These are phyloP conservation scores for Haemorhous mexicanus DNA, from an alignment of 2,113 vertebrate genomes.

Conservation along the genomic window DNA sequence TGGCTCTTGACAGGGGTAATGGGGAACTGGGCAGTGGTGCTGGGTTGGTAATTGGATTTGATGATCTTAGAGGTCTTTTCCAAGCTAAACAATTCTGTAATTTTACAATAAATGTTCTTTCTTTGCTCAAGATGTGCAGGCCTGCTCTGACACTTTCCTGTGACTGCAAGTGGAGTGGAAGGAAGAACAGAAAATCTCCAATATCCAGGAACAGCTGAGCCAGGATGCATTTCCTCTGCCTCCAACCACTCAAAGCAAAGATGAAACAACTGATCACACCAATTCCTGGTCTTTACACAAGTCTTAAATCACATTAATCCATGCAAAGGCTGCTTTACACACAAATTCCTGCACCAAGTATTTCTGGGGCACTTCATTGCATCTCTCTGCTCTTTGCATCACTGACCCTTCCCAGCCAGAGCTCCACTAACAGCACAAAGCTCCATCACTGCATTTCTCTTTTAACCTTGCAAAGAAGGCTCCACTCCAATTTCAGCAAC, in stretches of 20 bases:
- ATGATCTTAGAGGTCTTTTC: background rate
- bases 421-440: background rate
- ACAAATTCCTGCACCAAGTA: background rate
- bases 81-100: background rate
- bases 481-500: background rate
- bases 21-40: background rate
- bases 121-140: background rate
- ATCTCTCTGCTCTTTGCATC: background rate
- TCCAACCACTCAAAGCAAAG: background rate
- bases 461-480: background rate
- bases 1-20: background rate
- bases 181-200: background rate
- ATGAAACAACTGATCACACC: background rate
- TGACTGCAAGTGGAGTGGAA: background rate
- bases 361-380: background rate
- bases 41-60: background rate
- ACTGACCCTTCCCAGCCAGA: background rate
- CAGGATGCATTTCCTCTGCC: background rate
- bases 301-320: background rate
- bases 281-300: background rate
- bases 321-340: background rate
- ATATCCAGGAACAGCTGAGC: rapidly evolving
- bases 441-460: background rate
- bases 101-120: background rate
- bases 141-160: background rate